Percentiles rank a stretch among this genome's conserved stretches.
These are phyloP conservation scores for Ctenomys sociabilis DNA, from an alignment of 2,113 vertebrate genomes.

Conservation along the genomic window DNA sequence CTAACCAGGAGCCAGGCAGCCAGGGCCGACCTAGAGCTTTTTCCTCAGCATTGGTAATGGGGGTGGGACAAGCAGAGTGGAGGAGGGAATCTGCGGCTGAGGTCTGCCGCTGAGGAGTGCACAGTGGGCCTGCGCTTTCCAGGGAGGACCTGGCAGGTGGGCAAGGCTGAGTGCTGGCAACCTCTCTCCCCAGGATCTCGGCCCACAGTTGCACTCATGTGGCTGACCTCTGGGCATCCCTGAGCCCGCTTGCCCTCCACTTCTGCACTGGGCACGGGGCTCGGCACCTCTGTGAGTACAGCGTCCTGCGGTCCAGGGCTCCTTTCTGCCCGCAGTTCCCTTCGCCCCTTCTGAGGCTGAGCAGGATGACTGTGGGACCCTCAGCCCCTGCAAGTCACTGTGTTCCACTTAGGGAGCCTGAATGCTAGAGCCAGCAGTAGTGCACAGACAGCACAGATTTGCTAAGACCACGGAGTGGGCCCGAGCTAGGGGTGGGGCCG, in stretches of 20 bases:
- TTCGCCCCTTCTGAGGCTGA: neutral
- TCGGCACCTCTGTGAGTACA: neutral
- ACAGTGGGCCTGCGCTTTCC: too few species aligned
- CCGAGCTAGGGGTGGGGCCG: neutral
- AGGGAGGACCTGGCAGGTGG: neutral
- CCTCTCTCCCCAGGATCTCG: neutral
- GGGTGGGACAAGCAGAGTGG: neutral
- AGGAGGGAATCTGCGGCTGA: neutral
- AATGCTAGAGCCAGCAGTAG: neutral
- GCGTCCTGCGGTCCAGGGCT: neutral
- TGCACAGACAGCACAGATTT: neutral
- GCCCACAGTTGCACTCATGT: neutral
- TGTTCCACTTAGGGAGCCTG: neutral
- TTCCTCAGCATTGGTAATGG: neutral
- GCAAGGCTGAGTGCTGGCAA: neutral
- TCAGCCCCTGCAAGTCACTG: too few species aligned
- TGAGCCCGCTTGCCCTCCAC: neutral
- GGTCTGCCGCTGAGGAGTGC: neutral
- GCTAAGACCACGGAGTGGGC: neutral
- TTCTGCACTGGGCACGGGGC: neutral
- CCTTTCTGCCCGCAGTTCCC: neutral
- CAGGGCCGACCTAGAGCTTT: conserved; percentile 50
- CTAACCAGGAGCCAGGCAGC: conserved; percentile 34
- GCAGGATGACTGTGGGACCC: neutral
- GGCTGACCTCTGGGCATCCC: neutral